Conservation (phyloP, 2,888 invertebrate species). For the Omphaloscelis lunosa region DNA sequence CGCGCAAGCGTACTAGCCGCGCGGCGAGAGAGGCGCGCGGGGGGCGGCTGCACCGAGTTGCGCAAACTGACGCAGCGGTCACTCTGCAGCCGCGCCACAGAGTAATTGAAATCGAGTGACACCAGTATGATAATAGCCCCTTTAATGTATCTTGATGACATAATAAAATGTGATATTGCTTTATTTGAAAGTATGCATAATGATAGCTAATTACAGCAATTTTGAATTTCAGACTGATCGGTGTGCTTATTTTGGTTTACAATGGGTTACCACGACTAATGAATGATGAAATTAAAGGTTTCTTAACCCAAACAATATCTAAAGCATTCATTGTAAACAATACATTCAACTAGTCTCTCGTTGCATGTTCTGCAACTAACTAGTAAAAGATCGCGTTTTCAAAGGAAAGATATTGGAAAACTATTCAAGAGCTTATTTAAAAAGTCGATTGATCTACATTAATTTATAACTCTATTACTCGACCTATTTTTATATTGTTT, state of each 20-base stretch:
- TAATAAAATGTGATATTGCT: constrained; percentile 31
- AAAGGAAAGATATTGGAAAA: constrained; percentile 19
- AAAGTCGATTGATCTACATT: constrained; percentile 48
- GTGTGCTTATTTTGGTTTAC: not conserved
- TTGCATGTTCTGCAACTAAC: constrained; percentile 52
- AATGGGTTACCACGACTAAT: too few relatives aligned
- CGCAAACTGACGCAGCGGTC: constrained; percentile 86
- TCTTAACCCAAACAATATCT: not conserved
- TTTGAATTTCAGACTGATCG: constrained; percentile 1
- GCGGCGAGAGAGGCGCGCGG: constrained; percentile 74
- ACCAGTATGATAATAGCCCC: constrained; percentile 48
- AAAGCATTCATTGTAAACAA: constrained; percentile 26
- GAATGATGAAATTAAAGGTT: not conserved
- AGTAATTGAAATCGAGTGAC: constrained; percentile 68
- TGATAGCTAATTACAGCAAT: not conserved
- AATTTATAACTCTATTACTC: constrained; percentile 44
- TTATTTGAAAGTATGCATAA: not conserved
- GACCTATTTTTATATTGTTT: constrained; percentile 55
- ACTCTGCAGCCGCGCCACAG: constrained; percentile 79
- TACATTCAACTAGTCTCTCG: not conserved
- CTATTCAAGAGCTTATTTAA: constrained; percentile 3
- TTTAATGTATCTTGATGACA: constrained; percentile 43
- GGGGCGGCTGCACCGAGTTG: constrained; percentile 88
- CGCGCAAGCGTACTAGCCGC: constrained; percentile 87
- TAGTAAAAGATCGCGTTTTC: constrained; percentile 20